Evolutionary conservation across 2,113 vertebrate genomes (phyloP).

Genomic region (Beaufortia kweichowensis): DNA sequence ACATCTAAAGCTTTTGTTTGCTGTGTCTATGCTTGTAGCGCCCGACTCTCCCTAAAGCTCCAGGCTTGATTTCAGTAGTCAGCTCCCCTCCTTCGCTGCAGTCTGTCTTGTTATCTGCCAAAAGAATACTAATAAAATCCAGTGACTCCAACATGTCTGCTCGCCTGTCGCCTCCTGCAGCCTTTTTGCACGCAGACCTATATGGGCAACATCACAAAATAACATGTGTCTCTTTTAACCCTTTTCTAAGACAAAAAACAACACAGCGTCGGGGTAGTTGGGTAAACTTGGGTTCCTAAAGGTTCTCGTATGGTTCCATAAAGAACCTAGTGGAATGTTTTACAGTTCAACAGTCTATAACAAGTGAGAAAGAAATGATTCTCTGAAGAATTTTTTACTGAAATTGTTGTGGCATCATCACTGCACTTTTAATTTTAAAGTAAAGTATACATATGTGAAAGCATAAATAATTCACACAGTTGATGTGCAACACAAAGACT

Average conservation of each 20-base stretch:
- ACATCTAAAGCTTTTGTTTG: conserved; percentile 58
- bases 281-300: neutral
- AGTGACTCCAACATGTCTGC: conserved; percentile 87
- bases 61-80: conserved; percentile 59
- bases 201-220: conserved; percentile 9
- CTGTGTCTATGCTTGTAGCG: conserved; percentile 57
- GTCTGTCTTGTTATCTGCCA: conserved; percentile 75
- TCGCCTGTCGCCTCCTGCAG: conserved; percentile 73
- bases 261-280: neutral
- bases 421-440: too few relatives aligned
- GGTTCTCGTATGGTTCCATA: too few relatives aligned
- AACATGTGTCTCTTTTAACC: conserved; percentile 62
- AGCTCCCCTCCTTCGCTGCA: conserved; percentile 48
- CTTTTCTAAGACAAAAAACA: conserved; percentile 49
- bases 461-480: too few relatives aligned
- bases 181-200: conserved; percentile 72
- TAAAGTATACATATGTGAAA: too few relatives aligned
- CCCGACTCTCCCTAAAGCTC: conserved; percentile 62
- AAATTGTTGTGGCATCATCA: too few relatives aligned
- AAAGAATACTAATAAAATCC: conserved; percentile 81
- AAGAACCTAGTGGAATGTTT: too few relatives aligned
- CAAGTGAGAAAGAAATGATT: too few relatives aligned
- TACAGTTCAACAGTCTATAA: too few relatives aligned
- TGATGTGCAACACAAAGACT: too few relatives aligned
- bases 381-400: too few relatives aligned